A percentile compares a stretch with the other conserved stretches of the same genome.
These are phyloP conservation scores for Basileuterus tristriatus DNA, from an alignment of 2,797 vertebrate genomes.

Conservation along the genomic window DNA sequence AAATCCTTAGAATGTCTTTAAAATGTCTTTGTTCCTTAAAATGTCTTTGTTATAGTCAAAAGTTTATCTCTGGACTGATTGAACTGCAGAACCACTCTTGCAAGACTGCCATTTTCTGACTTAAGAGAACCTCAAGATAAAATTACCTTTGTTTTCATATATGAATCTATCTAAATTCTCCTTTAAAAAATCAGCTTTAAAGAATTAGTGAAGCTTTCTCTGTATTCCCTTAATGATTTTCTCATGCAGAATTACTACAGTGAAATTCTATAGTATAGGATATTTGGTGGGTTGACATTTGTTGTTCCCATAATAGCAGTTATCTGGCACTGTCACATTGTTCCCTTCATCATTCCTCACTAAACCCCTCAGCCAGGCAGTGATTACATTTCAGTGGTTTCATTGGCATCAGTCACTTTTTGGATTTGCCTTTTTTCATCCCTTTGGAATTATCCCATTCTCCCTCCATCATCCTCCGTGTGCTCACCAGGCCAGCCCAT, in stretches of 20 bases:
- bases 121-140: not conserved
- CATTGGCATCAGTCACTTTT: not conserved
- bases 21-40: too few relatives aligned
- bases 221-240: not conserved
- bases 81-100: not conserved
- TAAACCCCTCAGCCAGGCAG: not conserved
- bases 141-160: not conserved
- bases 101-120: not conserved
- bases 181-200: not conserved
- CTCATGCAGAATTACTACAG: fast-evolving
- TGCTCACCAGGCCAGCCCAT: not conserved
- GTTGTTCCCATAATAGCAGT: not conserved
- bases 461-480: not conserved
- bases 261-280: not conserved
- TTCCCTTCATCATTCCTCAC: not conserved
- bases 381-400: not conserved
- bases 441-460: not conserved
- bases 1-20: too few relatives aligned
- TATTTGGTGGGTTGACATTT: not conserved
- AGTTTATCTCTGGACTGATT: not conserved
- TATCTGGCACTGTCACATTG: not conserved
- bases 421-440: not conserved
- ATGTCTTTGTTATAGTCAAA: not conserved
- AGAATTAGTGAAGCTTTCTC: not conserved
- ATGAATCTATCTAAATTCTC: not conserved